phyloP scores from a whole-genome alignment of 37 sponge, comb jelly and placozoan species.

The Cladorhizidae sp. region DNA sequence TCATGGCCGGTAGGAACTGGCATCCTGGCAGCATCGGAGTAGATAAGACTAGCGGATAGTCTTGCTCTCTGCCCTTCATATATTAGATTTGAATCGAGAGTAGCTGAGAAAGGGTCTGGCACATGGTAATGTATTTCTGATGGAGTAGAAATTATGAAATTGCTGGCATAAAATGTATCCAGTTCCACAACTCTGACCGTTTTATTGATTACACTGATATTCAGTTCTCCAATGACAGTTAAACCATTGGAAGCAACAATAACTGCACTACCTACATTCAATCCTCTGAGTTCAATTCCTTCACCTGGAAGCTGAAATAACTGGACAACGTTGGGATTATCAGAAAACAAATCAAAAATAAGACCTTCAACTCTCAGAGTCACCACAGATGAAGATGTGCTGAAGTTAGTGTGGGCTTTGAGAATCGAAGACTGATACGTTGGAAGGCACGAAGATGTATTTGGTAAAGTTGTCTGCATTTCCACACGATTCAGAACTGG shows the following conservation, averaged over 20 bases:
- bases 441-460: conserved; percentile 7
- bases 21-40: conserved; percentile 52
- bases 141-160: neutral
- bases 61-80: conserved; percentile 32
- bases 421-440: conserved; percentile 46
- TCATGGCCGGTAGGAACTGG: neutral
- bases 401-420: conserved; percentile 42
- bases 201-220: conserved; percentile 1
- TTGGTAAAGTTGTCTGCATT: neutral
- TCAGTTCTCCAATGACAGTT: neutral
- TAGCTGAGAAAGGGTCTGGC: conserved; percentile 37
- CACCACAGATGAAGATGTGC: neutral
- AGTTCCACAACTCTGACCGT: conserved; percentile 26
- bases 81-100: conserved; percentile 23
- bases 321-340: neutral
- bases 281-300: conserved; percentile 21
- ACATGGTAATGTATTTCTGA: conserved; percentile 11
- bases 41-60: conserved; percentile 34
- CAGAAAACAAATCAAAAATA: conserved; percentile 15
- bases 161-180: conserved; percentile 18
- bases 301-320: conserved; percentile 21
- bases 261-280: conserved; percentile 13
- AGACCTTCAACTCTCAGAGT: conserved; percentile 51
- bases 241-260: neutral
- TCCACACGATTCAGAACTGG: conserved; percentile 37